Conservation (phyloP, 2,888 invertebrate species). For the Campoplex nolae region DNA sequence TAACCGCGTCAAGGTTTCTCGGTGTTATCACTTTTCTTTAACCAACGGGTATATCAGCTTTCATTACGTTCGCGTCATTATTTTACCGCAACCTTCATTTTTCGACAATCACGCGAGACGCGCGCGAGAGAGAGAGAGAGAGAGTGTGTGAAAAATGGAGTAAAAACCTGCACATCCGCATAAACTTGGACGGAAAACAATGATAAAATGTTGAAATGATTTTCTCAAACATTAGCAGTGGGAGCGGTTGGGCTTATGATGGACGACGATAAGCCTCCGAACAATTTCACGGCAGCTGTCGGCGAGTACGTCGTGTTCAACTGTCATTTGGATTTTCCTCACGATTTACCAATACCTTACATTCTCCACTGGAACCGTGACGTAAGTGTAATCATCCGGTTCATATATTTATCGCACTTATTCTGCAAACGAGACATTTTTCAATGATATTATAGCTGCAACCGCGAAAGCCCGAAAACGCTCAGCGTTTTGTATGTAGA, state of each 20-base stretch:
- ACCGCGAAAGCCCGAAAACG: too few species aligned
- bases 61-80: constrained; percentile 5
- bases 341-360: constrained; percentile 93
- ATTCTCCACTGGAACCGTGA: constrained; percentile 96
- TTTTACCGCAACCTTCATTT: constrained; percentile 14
- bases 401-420: background rate
- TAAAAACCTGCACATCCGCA: background rate
- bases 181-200: background rate
- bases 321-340: constrained; percentile 95
- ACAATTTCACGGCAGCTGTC: constrained; percentile 88
- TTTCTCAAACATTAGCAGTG: constrained; percentile 72
- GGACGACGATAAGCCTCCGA: constrained; percentile 82
- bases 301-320: constrained; percentile 92
- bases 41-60: constrained; percentile 38
- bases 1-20: constrained; percentile 42
- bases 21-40: constrained; percentile 20
- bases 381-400: constrained; percentile 86
- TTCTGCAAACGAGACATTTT: too few species aligned
- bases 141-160: background rate
- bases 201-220: background rate
- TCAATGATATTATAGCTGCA: too few species aligned
- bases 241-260: constrained; percentile 78
- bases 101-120: background rate
- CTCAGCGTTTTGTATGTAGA: too few species aligned
- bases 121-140: too few species aligned